These are phyloP conservation scores for Mionectes olivaceus DNA, from an alignment of 2,797 vertebrate genomes.

Conservation along the genomic window DNA sequence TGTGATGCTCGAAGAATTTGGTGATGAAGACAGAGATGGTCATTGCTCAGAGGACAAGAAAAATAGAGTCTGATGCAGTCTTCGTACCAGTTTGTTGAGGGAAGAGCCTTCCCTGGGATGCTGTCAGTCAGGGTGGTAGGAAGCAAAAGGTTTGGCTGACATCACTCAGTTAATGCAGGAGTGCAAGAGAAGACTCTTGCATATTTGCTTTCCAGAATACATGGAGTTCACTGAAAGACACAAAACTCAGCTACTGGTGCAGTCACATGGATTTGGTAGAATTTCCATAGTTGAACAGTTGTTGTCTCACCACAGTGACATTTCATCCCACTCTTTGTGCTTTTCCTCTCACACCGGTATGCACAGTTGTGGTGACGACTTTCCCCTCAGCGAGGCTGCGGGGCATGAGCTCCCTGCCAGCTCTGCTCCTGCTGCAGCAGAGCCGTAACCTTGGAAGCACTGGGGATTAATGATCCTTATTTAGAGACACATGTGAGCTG, in stretches of 20 bases:
- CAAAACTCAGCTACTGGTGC: background rate
- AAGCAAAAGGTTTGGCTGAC: background rate
- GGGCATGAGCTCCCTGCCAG: background rate
- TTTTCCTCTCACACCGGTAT: fast-evolving
- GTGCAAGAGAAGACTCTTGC: background rate
- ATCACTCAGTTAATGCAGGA: fast-evolving
- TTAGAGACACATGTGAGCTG: background rate
- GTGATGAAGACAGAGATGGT: background rate
- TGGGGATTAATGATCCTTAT: fast-evolving
- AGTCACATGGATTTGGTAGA: background rate
- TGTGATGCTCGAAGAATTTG: background rate
- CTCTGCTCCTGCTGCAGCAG: background rate
- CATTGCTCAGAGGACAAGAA: background rate
- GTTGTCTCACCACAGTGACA: background rate
- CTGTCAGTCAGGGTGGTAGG: background rate
- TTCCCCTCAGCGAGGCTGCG: background rate
- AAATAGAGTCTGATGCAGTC: background rate
- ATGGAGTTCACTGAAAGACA: background rate
- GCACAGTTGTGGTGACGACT: fast-evolving
- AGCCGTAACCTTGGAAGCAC: background rate
- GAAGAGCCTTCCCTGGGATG: background rate
- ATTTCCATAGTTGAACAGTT: background rate
- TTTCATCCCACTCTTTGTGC: background rate
- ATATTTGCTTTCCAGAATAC: background rate
- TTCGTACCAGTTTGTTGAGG: background rate